These are phyloP conservation scores for Lingula anatina DNA, from an alignment of 2,888 invertebrate species.

Conservation along the genomic window DNA sequence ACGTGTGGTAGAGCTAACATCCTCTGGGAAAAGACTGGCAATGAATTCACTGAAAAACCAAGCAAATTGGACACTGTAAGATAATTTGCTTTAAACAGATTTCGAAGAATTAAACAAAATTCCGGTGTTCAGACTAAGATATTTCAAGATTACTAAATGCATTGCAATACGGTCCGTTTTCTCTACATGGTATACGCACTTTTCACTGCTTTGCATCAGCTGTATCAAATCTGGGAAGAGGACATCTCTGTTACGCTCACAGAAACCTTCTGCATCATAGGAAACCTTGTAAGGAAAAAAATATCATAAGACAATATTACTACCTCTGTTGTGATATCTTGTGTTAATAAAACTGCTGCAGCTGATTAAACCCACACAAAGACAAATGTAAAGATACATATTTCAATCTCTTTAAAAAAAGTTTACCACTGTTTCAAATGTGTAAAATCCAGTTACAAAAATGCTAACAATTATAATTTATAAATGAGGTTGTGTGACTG, in stretches of 20 bases:
- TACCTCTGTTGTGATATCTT: no score
- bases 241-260: constrained; percentile 66
- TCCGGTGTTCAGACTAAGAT: background rate
- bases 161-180: background rate
- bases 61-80: background rate
- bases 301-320: background rate
- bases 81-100: background rate
- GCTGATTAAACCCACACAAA: no score
- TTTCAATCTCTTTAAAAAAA: no score
- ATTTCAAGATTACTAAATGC: no score
- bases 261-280: constrained; percentile 64
- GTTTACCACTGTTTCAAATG: no score
- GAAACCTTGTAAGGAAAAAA: constrained; percentile 43
- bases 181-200: constrained; percentile 54
- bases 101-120: background rate
- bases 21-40: constrained; percentile 60
- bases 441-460: no score
- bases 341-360: no score
- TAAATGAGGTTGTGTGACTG: no score
- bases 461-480: no score
- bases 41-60: constrained; percentile 58
- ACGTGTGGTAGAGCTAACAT: constrained; percentile 54
- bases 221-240: constrained; percentile 63
- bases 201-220: constrained; percentile 63
- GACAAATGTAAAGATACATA: no score